Base-by-base conservation (phyloP, 2,888 invertebrate genomes). In the Hanleya hanleyi region DNA sequence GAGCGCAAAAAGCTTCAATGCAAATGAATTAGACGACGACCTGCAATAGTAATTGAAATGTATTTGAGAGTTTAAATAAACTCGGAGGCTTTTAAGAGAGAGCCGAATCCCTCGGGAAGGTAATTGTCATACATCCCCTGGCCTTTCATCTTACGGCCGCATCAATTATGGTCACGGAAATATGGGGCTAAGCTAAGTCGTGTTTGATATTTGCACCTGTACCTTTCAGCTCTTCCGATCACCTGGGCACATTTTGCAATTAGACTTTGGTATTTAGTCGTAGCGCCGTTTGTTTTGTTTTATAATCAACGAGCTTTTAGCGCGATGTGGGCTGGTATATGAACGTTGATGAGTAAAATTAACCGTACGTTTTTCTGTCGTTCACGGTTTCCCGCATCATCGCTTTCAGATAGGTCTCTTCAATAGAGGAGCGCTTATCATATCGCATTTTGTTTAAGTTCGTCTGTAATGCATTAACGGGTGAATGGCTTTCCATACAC, bases 231-330 rank as follows among this genome's bases (percentile, higher is more conserved):
- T n/a, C n/a, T n/a, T n/a, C n/a, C n/a, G n/a, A n/a, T n/a, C n/a
- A n/a, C n/a, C n/a, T n/a, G n/a, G n/a, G n/a, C n/a, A n/a, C n/a
- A n/a, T n/a, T n/a, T n/a, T n/a, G n/a, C n/a, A n/a, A n/a, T n/a
- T n/a, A n/a, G n/a, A n/a, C n/a, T n/a, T n/a, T n/a, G n/a, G n/a
- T n/a, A n/a, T n/a, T n/a, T n/a, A n/a, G n/a, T n/a, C n/a, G n/a
- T n/a, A n/a, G n/a, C n/a, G n/a, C n/a, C n/a, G n/a, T n/a, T n/a
- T 22, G 57, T 32, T 29, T 57, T 57, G 57, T 57, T 57, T 57
- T 57, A 22, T 57, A 57, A 57, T 57, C 57, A 57, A 57, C 22
- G 29, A 18, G 29, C 57, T 57, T 57, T 57, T 57, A 57, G 32
- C 29, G 57, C n/a, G n/a, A n/a, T n/a, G n/a, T n/a, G n/a, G n/a